phyloP scores from a whole-genome alignment of 2,113 vertebrate species.

The Addax nasomaculatus region DNA sequence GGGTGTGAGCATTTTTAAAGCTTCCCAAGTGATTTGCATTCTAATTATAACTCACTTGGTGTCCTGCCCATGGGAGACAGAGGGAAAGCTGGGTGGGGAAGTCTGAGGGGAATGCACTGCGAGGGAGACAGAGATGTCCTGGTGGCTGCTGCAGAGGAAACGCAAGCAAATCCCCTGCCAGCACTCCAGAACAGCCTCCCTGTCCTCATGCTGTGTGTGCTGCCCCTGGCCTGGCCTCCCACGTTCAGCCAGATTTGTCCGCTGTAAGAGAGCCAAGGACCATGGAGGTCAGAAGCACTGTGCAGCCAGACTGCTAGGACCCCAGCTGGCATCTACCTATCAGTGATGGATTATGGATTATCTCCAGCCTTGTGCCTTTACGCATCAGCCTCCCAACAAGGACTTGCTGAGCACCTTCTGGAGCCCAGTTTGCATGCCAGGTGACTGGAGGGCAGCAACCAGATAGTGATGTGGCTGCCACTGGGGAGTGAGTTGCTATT shows the following conservation, averaged over 20 bases:
- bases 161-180: not conserved
- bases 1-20: not conserved
- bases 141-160: not conserved
- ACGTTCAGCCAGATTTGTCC: not conserved
- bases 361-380: slow-evolving; percentile 17
- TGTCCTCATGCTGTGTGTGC: not conserved
- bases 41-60: not conserved
- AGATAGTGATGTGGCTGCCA: not conserved
- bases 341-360: not conserved
- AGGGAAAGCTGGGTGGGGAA: not conserved
- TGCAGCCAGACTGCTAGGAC: slow-evolving; percentile 18
- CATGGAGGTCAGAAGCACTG: slow-evolving; percentile 32
- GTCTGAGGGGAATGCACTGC: not conserved
- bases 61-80: not conserved
- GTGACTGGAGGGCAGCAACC: slow-evolving; percentile 25
- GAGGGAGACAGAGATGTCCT: not conserved
- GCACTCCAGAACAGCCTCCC: not conserved
- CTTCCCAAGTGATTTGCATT: not conserved
- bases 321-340: slow-evolving; percentile 16
- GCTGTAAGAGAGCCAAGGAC: slow-evolving; percentile 40
- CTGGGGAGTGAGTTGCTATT: not conserved
- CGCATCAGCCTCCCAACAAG: not conserved
- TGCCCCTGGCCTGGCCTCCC: not conserved
- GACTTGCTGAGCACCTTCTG: not conserved
- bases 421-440: not conserved